phyloP scores from a whole-genome alignment of 2,797 vertebrate genomes.

The Rhincodon typus region DNA sequence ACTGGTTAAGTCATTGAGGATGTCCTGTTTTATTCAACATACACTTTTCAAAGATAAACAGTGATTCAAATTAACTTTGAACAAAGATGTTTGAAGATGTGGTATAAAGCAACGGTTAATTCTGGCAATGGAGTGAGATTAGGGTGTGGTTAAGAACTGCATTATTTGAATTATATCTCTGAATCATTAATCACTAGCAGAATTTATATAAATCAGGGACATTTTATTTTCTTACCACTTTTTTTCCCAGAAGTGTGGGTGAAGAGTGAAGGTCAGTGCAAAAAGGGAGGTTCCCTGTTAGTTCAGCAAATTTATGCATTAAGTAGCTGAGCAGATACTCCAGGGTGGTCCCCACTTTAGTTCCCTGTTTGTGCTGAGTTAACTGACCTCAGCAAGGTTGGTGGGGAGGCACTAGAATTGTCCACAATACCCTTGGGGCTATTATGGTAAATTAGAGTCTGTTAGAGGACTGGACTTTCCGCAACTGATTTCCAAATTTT shows the following conservation, averaged over 20 bases:
- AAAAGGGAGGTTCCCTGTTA: slow-evolving; percentile 1
- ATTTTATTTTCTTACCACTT: neutral
- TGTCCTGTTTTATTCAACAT: neutral
- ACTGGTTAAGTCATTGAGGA: neutral
- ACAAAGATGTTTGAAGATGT: neutral
- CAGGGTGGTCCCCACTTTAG: slow-evolving; percentile 3
- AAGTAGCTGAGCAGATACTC: neutral
- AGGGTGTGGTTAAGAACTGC: neutral
- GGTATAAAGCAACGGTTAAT: neutral
- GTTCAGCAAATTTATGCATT: neutral
- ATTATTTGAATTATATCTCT: slow-evolving; percentile 27
- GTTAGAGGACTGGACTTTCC: neutral
- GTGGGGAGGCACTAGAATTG: neutral
- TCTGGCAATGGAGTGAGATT: neutral
- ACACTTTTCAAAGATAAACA: neutral
- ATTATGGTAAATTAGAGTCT: neutral
- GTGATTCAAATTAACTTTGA: neutral
- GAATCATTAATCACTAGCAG: neutral
- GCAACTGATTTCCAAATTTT: neutral
- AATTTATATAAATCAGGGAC: neutral
- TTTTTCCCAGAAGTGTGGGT: neutral
- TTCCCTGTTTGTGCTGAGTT: neutral
- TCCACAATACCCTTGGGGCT: neutral
- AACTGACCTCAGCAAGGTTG: neutral
- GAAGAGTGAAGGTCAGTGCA: slow-evolving; percentile 32